A percentile compares a stretch with the other conserved stretches of the same genome.
Conservation (phyloP, 1,140 invertebrate species). For the Sesamia nonagrioides region DNA sequence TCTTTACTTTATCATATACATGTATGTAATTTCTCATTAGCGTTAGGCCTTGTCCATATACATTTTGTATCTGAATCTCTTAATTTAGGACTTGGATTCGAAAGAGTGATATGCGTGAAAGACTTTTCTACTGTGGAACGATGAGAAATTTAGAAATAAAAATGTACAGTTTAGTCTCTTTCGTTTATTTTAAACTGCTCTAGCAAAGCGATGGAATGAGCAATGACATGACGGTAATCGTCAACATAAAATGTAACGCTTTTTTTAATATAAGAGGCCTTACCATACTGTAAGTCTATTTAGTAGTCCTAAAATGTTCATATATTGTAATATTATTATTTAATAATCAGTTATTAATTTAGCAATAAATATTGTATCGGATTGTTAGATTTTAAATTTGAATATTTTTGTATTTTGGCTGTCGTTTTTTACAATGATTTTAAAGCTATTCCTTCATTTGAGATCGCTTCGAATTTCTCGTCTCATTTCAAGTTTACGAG, state of each 20-base stretch:
- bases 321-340: slow-evolving; percentile 70
- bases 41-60: slow-evolving; percentile 24
- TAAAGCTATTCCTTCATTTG: slow-evolving; percentile 54
- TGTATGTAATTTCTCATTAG: slow-evolving; percentile 7
- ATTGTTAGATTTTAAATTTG: slow-evolving; percentile 59
- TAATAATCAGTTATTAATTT: slow-evolving; percentile 68
- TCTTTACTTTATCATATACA: not conserved
- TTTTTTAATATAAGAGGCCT: slow-evolving; percentile 60
- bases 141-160: not conserved
- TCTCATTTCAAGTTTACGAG: not conserved
- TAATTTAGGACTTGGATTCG: slow-evolving; percentile 9
- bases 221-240: not conserved
- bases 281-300: slow-evolving; percentile 75
- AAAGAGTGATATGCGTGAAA: slow-evolving; percentile 28
- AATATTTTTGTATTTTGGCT: slow-evolving; percentile 66
- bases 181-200: not conserved
- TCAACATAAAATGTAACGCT: slow-evolving; percentile 23
- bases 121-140: slow-evolving; percentile 13
- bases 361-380: slow-evolving; percentile 60
- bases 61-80: slow-evolving; percentile 37
- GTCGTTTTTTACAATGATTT: slow-evolving; percentile 59
- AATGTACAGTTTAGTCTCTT: slow-evolving; percentile 8
- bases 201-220: not conserved
- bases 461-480: not conserved
- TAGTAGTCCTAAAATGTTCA: slow-evolving; percentile 64